Conservation (phyloP, 2,888 invertebrate genomes). For the Strigamia maritima region DNA sequence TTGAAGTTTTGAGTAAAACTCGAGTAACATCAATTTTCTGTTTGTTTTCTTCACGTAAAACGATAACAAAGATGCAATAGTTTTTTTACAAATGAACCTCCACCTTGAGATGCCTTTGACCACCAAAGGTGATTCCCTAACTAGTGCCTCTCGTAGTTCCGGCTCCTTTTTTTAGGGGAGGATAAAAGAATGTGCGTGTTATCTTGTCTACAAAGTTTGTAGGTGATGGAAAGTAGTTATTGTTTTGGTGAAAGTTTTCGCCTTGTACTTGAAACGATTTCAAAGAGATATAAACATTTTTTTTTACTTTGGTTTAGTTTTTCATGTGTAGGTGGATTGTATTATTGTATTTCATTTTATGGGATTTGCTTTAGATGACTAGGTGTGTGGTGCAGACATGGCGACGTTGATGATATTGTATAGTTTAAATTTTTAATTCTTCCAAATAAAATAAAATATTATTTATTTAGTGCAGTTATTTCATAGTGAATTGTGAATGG, state of each 20-base stretch:
- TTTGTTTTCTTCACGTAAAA: not conserved
- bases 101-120: slow-evolving; percentile 28
- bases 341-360: slow-evolving; percentile 10
- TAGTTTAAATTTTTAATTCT: too few relatives aligned
- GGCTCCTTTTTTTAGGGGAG: not conserved
- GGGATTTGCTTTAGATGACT: not conserved
- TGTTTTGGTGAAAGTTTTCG: slow-evolving; percentile 24
- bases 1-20: too few relatives aligned
- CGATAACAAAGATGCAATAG: not conserved
- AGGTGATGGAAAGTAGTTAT: slow-evolving; percentile 20
- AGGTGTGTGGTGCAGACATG: too few relatives aligned
- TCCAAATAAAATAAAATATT: too few relatives aligned
- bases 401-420: too few relatives aligned
- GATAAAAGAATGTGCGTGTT: slow-evolving; percentile 3
- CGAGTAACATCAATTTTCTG: not conserved
- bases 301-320: not conserved
- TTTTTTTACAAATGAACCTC: not conserved
- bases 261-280: not conserved
- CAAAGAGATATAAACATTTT: not conserved
- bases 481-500: too few relatives aligned
- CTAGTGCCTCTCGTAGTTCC: slow-evolving; percentile 7
- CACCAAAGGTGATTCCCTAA: slow-evolving; percentile 19
- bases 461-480: too few relatives aligned
- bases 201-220: slow-evolving; percentile 5
- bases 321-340: slow-evolving; percentile 5